phyloP scores from a whole-genome alignment of 1,140 invertebrate species.

The Drosophila cardini region DNA sequence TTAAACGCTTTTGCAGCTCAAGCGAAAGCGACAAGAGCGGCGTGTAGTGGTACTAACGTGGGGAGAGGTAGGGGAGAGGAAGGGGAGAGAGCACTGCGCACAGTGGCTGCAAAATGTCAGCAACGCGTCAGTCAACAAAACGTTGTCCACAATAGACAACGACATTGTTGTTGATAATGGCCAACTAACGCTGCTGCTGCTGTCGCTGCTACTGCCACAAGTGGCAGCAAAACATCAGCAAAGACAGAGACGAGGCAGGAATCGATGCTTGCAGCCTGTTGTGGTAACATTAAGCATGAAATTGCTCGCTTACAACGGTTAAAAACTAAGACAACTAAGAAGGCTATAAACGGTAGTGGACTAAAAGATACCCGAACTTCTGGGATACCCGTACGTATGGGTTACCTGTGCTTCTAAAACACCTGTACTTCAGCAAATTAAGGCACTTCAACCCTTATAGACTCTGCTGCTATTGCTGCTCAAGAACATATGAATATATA shows the following conservation, averaged over 20 bases:
- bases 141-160: slow-evolving; percentile 21
- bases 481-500: too few relatives aligned
- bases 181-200: slow-evolving; percentile 36
- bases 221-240: neutral
- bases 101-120: slow-evolving; percentile 55
- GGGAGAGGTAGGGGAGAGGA: slow-evolving; percentile 36
- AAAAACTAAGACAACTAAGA: neutral
- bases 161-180: slow-evolving; percentile 39
- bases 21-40: slow-evolving; percentile 47
- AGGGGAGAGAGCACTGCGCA: slow-evolving; percentile 2
- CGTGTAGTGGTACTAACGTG: too few relatives aligned
- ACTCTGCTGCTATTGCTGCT: too few relatives aligned
- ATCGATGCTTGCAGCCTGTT: slow-evolving; percentile 26
- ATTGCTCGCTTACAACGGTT: slow-evolving; percentile 58
- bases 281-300: slow-evolving; percentile 52
- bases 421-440: too few relatives aligned
- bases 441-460: too few relatives aligned
- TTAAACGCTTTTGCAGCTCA: slow-evolving; percentile 64
- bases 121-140: slow-evolving; percentile 43
- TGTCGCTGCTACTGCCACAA: neutral
- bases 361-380: too few relatives aligned
- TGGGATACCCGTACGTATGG: too few relatives aligned
- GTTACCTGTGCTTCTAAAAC: too few relatives aligned
- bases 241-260: neutral
- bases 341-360: too few relatives aligned